Evolutionary conservation across 2,797 vertebrate genomes (phyloP), one percentile per base, ranked within the genome.

Genomic region (Oreochromis grahami): DNA sequence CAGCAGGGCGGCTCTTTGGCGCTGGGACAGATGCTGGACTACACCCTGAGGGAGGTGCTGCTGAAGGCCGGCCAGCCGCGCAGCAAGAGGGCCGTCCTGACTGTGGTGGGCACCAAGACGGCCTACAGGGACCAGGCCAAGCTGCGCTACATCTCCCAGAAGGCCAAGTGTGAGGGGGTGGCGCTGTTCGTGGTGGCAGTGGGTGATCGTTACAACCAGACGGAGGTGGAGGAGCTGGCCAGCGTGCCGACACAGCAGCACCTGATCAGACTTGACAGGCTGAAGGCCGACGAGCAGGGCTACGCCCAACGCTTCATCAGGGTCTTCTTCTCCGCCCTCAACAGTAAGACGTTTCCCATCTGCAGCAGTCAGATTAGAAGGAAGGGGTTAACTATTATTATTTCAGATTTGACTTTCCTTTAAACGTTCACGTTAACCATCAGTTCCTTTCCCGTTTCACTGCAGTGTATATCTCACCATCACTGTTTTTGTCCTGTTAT

Each of bases 161-260:
- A 94, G 90, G 97, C 96, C 77, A 97, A 26, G 26, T 26, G 26
- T 26, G 26, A 26, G 26, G 26, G 26, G 26, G 26, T 26, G 88
- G 94, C 95, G 1, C 2, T 98, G 82, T 97, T 98, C 14, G 95
- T 96, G 76, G 87, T 98, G 86, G 96, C 94, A 0, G 92, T 98
- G 24, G 97, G 97, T 4, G 83, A 83, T 0, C 84, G 89, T 1
- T 90, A 96, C 29, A 95, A 89, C 83, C 92, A 90, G 36, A 81
- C 21, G 0, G 91, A 98, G 81, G 91, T 97, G 90, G 93, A 95
- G 80, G 88, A 87, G 5, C 82, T 98, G 82, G 96, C 95, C 26
- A 97, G 97, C 38, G 6, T 6, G 2, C 98, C 97, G 0, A n/a
- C 84, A 0, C 95, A 96, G 5, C 97, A 99, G 90, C 98, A 98